These are phyloP conservation scores for Hyperoplus lanceolatus DNA, from an alignment of 2,797 vertebrate species.

Conservation along the genomic window DNA sequence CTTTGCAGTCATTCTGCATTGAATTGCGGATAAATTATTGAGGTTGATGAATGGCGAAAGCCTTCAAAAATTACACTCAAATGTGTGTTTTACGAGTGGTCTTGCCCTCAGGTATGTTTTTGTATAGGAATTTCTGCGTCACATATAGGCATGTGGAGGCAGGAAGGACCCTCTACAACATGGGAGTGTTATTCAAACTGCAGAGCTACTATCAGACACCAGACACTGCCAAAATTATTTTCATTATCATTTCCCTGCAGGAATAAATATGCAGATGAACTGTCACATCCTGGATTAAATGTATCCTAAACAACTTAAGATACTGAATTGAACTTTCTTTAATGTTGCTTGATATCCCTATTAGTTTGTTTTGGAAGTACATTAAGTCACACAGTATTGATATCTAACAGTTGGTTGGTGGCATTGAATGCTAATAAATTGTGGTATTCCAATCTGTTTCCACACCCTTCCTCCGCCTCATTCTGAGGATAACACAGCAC, in stretches of 20 bases:
- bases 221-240: background rate
- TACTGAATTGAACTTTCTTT: background rate
- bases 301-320: background rate
- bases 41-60: background rate
- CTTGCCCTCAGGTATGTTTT: constrained; percentile 66
- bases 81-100: constrained; percentile 24
- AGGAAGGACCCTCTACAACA: constrained; percentile 59
- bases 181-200: constrained; percentile 39
- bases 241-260: background rate
- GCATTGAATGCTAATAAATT: background rate
- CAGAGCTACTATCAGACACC: background rate
- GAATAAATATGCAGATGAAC: background rate
- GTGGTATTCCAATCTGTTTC: constrained; percentile 8
- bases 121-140: constrained; percentile 75
- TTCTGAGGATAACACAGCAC: constrained; percentile 54
- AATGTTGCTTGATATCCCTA: background rate
- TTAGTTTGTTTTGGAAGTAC: too few relatives aligned
- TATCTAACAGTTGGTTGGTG: background rate
- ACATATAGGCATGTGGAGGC: constrained; percentile 76
- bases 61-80: background rate
- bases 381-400: background rate
- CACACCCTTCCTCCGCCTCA: constrained; percentile 51
- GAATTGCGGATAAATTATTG: accelerated
- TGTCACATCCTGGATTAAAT: background rate
- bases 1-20: background rate